Conservation (phyloP, 2,113 vertebrate species). For the Calonectris borealis region DNA sequence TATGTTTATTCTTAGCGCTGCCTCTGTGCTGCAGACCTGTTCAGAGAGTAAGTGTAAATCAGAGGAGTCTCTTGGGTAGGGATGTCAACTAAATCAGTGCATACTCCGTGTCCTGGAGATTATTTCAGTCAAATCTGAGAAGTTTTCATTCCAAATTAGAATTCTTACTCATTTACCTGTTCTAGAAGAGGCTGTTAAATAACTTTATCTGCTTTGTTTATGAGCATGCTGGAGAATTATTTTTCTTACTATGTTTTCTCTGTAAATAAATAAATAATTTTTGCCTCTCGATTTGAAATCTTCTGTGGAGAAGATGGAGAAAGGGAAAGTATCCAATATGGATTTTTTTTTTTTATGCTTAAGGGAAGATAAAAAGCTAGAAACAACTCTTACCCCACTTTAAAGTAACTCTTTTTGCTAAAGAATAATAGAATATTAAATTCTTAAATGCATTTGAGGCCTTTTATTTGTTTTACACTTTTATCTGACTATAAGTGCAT, state of each 20-base stretch:
- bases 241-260: neutral
- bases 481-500: neutral
- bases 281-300: neutral
- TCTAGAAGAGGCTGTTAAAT: neutral
- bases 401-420: neutral
- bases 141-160: neutral
- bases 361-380: neutral
- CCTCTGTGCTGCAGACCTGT: neutral
- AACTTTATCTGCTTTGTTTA: neutral
- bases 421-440: neutral
- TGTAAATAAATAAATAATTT: too few species aligned
- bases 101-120: accelerated
- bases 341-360: neutral
- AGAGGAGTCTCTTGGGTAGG: neutral
- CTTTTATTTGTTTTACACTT: neutral
- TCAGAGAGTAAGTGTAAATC: neutral
- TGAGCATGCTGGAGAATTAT: neutral
- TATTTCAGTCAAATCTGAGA: neutral
- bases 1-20: neutral
- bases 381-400: neutral
- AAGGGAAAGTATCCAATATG: neutral
- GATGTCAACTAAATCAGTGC: neutral
- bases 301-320: neutral
- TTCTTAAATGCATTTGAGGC: neutral
- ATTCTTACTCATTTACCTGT: neutral